Base-by-base conservation (phyloP, 2,113 vertebrate genomes). In the Galemys pyrenaicus region DNA sequence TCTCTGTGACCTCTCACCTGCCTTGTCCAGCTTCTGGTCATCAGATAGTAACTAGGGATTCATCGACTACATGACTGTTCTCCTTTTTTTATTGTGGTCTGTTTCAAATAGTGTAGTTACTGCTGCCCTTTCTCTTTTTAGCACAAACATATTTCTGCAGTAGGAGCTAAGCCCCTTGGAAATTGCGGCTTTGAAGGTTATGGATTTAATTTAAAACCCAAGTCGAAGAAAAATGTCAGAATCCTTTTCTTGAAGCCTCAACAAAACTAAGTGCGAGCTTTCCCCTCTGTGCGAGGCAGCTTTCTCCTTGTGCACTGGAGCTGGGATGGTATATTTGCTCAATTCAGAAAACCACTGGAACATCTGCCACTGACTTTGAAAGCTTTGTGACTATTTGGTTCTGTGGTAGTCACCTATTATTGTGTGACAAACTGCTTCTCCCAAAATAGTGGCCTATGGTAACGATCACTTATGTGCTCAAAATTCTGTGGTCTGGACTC, bases 121-220 rank as follows among this genome's bases (percentile, higher is more conserved):
- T 8, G 10, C 3, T 26, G 28, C 15, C n/a, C 16, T 44, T 86
- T 88, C 30, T 65, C 51, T 74, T 84, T 87, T 90, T 58, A 86
- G 73, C 41, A 49, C 37, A 81, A 49, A 22, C 30, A 8, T 79
- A 54, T 95, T 95, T 94, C 65, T 92, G 46, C 16, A 46, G 7
- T 39, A 26, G 44, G 71, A 92, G 73, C 71, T 90, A 92, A 83
- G 78, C 39, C n/a, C 28, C 37, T 37, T 58, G 37, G 51, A 81
- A 94, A 95, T 84, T 51, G 19, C 77, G 46, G 26, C 91, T 91
- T 82, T 83, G 54, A 54, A 81, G 8, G 3, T 46, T 85, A 84
- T 24, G 30, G 64, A 73, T 94, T 95, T 87, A 71, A 91, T 78
- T 95, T 88, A 94, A 92, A 96, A 75, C 41, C 2, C 5, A 17